Conservation (phyloP, 2,888 invertebrate genomes). For the Gibbula magus region DNA sequence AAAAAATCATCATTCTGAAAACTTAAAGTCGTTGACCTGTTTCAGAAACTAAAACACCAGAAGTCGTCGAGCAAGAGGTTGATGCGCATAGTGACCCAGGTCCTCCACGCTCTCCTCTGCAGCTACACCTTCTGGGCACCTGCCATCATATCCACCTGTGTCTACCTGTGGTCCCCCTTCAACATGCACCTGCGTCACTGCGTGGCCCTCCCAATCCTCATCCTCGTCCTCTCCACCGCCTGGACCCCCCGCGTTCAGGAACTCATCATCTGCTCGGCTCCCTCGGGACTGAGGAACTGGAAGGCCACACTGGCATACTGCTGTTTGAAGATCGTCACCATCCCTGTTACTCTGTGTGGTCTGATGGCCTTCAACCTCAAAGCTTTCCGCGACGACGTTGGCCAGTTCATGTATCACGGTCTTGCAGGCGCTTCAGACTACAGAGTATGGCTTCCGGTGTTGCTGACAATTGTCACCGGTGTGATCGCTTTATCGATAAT, state of each 20-base stretch:
- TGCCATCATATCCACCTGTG: constrained; percentile 37
- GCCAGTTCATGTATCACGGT: constrained; percentile 37
- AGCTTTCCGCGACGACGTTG: constrained; percentile 43
- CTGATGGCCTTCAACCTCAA: constrained; percentile 46
- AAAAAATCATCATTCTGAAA: too few species aligned
- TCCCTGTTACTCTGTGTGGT: constrained; percentile 39
- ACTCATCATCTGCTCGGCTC: constrained; percentile 38
- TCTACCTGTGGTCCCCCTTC: constrained; percentile 40
- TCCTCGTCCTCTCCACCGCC: constrained; percentile 44
- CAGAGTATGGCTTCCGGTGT: constrained; percentile 43
- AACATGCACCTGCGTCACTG: constrained; percentile 45
- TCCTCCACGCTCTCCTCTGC: constrained; percentile 36
- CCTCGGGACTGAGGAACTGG: constrained; percentile 37
- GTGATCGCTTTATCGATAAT: constrained; percentile 40
- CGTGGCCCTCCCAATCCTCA: constrained; percentile 42
- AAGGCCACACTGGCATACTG: constrained; percentile 48
- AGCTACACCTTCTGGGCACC: constrained; percentile 36
- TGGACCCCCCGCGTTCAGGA: constrained; percentile 49
- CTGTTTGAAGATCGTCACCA: constrained; percentile 39
- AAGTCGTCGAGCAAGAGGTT: background rate
- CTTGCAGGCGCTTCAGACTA: constrained; percentile 36
- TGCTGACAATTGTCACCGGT: constrained; percentile 40
- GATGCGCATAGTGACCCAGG: constrained; percentile 29
- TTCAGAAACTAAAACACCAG: background rate
- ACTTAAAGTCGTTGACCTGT: background rate